Conservation (phyloP, 1,140 invertebrate species). For the Anoplophora glabripennis region DNA sequence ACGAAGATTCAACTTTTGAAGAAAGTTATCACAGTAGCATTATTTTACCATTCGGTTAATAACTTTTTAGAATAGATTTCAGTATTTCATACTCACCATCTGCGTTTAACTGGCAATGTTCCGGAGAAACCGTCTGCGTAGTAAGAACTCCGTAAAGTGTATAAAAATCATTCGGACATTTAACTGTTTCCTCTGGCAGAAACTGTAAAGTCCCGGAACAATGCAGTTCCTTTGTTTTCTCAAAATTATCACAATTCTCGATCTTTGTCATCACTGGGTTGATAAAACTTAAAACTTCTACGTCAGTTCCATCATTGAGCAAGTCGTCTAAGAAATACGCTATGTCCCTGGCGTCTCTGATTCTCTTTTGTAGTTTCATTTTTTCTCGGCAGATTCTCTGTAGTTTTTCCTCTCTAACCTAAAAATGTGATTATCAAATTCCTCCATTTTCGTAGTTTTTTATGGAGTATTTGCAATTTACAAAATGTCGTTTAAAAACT, state of each 20-base stretch:
- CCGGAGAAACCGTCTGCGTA: constrained; percentile 58
- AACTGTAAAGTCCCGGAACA: constrained; percentile 54
- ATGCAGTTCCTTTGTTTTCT: constrained; percentile 34
- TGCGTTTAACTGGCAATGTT: constrained; percentile 52
- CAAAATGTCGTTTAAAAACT: no score
- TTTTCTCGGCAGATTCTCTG: constrained; percentile 51
- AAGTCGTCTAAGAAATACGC: constrained; percentile 62
- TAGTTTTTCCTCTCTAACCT: constrained; percentile 51
- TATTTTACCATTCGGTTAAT: no score
- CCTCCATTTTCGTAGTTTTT: constrained; percentile 36
- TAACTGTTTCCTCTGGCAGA: constrained; percentile 50
- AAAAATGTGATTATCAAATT: background rate
- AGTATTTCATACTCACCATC: constrained; percentile 49
- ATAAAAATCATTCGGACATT: constrained; percentile 47
- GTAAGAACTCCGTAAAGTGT: constrained; percentile 54
- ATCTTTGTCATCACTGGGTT: constrained; percentile 61
- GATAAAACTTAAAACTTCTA: constrained; percentile 65
- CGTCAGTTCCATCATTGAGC: constrained; percentile 62
- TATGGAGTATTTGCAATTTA: no score
- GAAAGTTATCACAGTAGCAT: no score
- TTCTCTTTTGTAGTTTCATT: constrained; percentile 51
- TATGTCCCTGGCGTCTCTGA: constrained; percentile 53
- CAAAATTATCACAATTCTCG: constrained; percentile 55
- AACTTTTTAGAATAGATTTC: no score
- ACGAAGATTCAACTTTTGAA: no score